Evolutionary conservation across 2,888 invertebrate species (phyloP).

Genomic region (Parelbella ahira): DNA sequence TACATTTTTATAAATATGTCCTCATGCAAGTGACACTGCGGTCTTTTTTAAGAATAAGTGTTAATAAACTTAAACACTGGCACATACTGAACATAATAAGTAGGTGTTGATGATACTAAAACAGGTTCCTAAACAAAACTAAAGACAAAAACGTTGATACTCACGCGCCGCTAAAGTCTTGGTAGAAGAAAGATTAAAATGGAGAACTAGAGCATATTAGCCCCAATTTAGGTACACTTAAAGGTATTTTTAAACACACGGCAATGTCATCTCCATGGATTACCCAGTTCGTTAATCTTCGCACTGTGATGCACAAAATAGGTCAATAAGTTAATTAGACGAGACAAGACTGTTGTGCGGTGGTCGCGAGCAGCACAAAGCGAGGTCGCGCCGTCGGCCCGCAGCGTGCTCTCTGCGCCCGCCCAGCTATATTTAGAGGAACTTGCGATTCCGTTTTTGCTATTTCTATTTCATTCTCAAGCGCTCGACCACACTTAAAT

Average conservation of each 20-base stretch:
- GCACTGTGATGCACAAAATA: conserved; percentile 12
- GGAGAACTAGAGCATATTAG: conserved; percentile 51
- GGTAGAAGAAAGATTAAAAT: conserved; percentile 42
- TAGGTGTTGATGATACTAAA: neutral
- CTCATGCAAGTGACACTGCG: too few species aligned
- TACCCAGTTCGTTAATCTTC: conserved; percentile 6
- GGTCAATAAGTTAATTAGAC: conserved; percentile 27
- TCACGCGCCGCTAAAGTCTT: conserved; percentile 52
- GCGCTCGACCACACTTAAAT: conserved; percentile 57
- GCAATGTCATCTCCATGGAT: conserved; percentile 8
- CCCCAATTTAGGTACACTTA: conserved; percentile 35
- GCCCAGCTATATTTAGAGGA: conserved; percentile 71
- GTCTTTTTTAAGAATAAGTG: too few species aligned
- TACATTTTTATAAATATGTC: too few species aligned
- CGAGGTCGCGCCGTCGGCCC: conserved; percentile 37
- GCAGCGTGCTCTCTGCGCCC: conserved; percentile 46
- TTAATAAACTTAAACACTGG: too few species aligned
- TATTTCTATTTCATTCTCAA: conserved; percentile 76
- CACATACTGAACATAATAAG: too few species aligned
- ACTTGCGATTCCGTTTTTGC: conserved; percentile 76
- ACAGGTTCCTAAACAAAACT: too few species aligned
- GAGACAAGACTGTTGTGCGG: conserved; percentile 1
- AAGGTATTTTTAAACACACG: conserved; percentile 11
- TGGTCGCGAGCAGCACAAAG: conserved; percentile 39
- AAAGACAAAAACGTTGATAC: conserved; percentile 32